Conservation (phyloP, 2,797 vertebrate genomes). For the Eutrigla gurnardus region DNA sequence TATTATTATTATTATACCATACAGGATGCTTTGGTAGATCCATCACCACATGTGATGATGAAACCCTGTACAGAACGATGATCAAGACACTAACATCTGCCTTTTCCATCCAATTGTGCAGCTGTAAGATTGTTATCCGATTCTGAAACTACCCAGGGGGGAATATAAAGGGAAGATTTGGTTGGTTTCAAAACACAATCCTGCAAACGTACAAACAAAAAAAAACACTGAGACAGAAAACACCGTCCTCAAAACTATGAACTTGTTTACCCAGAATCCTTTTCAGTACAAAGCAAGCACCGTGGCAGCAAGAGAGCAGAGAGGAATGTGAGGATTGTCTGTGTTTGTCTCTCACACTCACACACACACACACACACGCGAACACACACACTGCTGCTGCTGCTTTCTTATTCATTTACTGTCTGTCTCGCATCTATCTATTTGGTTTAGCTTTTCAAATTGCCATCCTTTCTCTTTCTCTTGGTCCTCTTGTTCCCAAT, state of each 20-base stretch:
- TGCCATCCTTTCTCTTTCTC: conserved; percentile 18
- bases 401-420: conserved; percentile 19
- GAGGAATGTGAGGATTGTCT: conserved; percentile 33
- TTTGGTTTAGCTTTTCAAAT: conserved; percentile 40
- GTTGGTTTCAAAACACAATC: conserved; percentile 24
- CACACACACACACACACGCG: conserved; percentile 5
- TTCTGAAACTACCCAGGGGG: conserved; percentile 8
- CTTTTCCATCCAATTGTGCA: conserved; percentile 10
- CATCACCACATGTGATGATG: background rate
- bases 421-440: background rate
- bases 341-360: conserved; percentile 11
- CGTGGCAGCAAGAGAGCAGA: conserved; percentile 28
- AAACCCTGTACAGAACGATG: background rate
- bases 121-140: background rate
- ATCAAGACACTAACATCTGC: background rate
- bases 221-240: conserved; percentile 8
- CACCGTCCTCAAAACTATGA: conserved; percentile 41
- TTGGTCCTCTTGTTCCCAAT: conserved; percentile 40
- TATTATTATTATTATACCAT: background rate
- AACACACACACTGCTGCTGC: background rate
- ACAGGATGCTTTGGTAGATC: conserved; percentile 5
- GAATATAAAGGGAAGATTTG: conserved; percentile 25
- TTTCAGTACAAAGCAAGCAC: conserved; percentile 39
- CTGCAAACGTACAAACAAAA: conserved; percentile 16
- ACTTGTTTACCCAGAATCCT: conserved; percentile 59